Base-by-base conservation (phyloP, 2,888 invertebrate species). In the Zaprionus bogoriensis region DNA sequence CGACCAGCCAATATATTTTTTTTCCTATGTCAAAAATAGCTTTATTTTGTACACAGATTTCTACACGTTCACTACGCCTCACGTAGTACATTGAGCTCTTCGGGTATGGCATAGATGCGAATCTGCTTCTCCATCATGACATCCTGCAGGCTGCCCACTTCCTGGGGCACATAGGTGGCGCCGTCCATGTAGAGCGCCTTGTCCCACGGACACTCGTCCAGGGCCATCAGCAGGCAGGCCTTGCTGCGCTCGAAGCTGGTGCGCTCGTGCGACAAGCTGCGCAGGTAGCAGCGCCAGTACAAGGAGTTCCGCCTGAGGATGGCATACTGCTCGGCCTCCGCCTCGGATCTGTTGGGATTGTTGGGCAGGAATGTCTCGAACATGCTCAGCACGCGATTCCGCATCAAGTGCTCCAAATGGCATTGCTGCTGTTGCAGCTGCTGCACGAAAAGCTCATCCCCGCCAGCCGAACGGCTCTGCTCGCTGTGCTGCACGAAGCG, bases 121-220 rank as follows among this genome's bases (percentile, higher is more conserved):
- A 96, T 91, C 86, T 94, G 93, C 84, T 95, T 95, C 88, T 96
- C 96, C 51, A 95, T 94, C 84, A 96, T 92, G 57, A 95, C 91
- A 91, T 96, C 96, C 83, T 95, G 94, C 73, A 96, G 93, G 91
- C 94, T 94, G 1, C 92, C 92, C 66, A 94, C 90, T 80, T 94
- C 93, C 63, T 92, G 92, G 27, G 93, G 94, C 32, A 94, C 92
- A 76, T 93, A 92, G 68, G 93, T 93, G 1, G 93, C 93, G 3
- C 94, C 94, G 87, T 94, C 94, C 69, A 94, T 92, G 75, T 95
- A 94, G 39, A 95, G 88, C 3, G 93, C 93, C 89, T 94, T 94
- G 51, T 93, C 91, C 94, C 94, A 94, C 1, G 94, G 94, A 71
- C 93, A 93, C 78, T 92, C 92, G 75, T 93, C 94, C 25, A 94